Evolutionary conservation across 2,888 invertebrate genomes (phyloP).

Genomic region (Eristalis tenax): DNA sequence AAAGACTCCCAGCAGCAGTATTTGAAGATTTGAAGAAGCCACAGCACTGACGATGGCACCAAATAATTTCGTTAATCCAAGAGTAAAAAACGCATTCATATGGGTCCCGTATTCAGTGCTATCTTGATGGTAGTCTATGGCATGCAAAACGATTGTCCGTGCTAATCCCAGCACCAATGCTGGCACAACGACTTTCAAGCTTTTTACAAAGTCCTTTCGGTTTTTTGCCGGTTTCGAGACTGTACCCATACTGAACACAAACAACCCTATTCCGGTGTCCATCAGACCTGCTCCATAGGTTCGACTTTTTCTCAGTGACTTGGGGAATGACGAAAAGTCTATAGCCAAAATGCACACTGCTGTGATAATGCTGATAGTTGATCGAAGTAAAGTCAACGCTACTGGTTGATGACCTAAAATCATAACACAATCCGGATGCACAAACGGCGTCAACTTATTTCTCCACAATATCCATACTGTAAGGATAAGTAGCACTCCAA

Average conservation of each 20-base stretch:
- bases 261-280: conserved; percentile 97
- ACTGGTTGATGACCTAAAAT: conserved; percentile 76
- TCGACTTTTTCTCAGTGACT: conserved; percentile 93
- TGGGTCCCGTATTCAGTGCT: conserved; percentile 97
- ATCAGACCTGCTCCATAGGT: conserved; percentile 93
- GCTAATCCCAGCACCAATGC: conserved; percentile 84
- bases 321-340: conserved; percentile 94
- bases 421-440: conserved; percentile 38
- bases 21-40: conserved; percentile 72
- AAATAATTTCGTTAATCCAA: conserved; percentile 90
- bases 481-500: background rate
- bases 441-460: background rate
- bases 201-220: conserved; percentile 73
- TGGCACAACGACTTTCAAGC: conserved; percentile 78
- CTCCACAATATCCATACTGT: background rate
- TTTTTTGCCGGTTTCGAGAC: conserved; percentile 83
- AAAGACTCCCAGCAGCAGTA: conserved; percentile 82
- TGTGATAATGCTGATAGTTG: conserved; percentile 88
- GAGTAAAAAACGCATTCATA: conserved; percentile 98
- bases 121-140: conserved; percentile 92
- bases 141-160: conserved; percentile 84
- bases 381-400: conserved; percentile 87
- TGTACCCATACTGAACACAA: conserved; percentile 90
- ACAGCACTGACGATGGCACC: conserved; percentile 82
- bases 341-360: conserved; percentile 94